Evolutionary conservation across 2,888 invertebrate species (phyloP).

Genomic region (Listrodromus nycthemerus): DNA sequence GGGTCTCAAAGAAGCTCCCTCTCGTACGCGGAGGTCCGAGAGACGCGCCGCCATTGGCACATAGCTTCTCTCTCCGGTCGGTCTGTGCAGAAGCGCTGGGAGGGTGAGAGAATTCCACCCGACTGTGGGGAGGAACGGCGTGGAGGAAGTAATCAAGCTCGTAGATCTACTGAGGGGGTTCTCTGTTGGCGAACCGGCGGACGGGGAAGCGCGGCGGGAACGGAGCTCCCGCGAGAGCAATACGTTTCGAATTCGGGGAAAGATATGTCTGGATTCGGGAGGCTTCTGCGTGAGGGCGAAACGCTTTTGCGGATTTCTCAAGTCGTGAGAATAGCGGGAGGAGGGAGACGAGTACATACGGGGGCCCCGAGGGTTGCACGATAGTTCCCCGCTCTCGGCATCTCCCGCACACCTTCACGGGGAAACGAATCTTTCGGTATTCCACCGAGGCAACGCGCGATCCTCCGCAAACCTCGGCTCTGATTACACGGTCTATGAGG

Average conservation of each 20-base stretch:
- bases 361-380: slow-evolving; percentile 4
- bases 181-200: slow-evolving; percentile 51
- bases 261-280: slow-evolving; percentile 69
- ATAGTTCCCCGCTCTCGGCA: background rate
- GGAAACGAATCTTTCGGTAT: slow-evolving; percentile 29
- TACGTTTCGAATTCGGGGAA: slow-evolving; percentile 67
- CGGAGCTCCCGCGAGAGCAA: slow-evolving; percentile 65
- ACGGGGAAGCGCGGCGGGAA: slow-evolving; percentile 5
- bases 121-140: slow-evolving; percentile 31
- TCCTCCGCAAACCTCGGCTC: slow-evolving; percentile 17
- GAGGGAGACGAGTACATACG: background rate
- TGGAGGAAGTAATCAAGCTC: slow-evolving; percentile 70
- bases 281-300: slow-evolving; percentile 17
- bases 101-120: background rate
- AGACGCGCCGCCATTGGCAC: slow-evolving; percentile 10
- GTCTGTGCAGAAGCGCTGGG: background rate
- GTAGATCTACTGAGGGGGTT: slow-evolving; percentile 67
- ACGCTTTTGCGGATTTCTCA: slow-evolving; percentile 15
- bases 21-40: slow-evolving; percentile 20
- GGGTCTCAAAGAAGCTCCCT: slow-evolving; percentile 35
- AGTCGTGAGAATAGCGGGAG: slow-evolving; percentile 1
- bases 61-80: background rate
- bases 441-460: slow-evolving; percentile 9
- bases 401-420: slow-evolving; percentile 1
- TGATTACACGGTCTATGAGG: background rate